Conservation (phyloP, 2,888 invertebrate species). For the Hedya salicella region DNA sequence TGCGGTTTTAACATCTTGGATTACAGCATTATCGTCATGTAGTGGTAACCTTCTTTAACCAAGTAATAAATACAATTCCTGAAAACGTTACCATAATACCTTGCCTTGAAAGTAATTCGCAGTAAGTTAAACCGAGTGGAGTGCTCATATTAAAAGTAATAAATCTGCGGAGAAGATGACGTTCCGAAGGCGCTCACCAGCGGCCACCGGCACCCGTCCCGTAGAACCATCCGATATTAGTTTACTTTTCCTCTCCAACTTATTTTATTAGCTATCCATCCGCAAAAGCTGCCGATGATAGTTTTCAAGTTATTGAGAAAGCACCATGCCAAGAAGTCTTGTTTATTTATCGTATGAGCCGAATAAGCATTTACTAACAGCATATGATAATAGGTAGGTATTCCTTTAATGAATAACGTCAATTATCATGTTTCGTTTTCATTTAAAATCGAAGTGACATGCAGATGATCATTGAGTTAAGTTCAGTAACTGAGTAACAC, state of each 20-base stretch:
- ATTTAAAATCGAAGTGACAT: slow-evolving; percentile 3
- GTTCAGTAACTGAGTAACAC: slow-evolving; percentile 38
- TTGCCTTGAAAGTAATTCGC: slow-evolving; percentile 54
- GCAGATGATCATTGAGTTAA: slow-evolving; percentile 47
- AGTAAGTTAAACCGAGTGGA: slow-evolving; percentile 57
- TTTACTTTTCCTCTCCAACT: slow-evolving; percentile 85
- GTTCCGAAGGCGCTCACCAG: slow-evolving; percentile 49
- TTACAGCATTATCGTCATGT: slow-evolving; percentile 13
- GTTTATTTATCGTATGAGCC: slow-evolving; percentile 10
- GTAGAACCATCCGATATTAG: slow-evolving; percentile 82
- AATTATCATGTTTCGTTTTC: neutral
- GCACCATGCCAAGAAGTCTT: slow-evolving; percentile 58
- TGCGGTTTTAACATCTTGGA: slow-evolving; percentile 13
- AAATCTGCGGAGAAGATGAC: slow-evolving; percentile 74
- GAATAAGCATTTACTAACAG: slow-evolving; percentile 14
- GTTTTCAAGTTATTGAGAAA: slow-evolving; percentile 80
- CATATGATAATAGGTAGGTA: slow-evolving; percentile 4
- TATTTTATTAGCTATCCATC: slow-evolving; percentile 82
- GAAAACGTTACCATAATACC: slow-evolving; percentile 20
- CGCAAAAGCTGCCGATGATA: slow-evolving; percentile 74
- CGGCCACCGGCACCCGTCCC: slow-evolving; percentile 63
- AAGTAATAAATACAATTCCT: slow-evolving; percentile 3
- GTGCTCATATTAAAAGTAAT: slow-evolving; percentile 79
- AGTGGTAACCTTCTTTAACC: slow-evolving; percentile 6
- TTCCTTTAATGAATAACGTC: neutral